Conservation (phyloP, 1,140 invertebrate species). For the Diorhabda carinulata region DNA sequence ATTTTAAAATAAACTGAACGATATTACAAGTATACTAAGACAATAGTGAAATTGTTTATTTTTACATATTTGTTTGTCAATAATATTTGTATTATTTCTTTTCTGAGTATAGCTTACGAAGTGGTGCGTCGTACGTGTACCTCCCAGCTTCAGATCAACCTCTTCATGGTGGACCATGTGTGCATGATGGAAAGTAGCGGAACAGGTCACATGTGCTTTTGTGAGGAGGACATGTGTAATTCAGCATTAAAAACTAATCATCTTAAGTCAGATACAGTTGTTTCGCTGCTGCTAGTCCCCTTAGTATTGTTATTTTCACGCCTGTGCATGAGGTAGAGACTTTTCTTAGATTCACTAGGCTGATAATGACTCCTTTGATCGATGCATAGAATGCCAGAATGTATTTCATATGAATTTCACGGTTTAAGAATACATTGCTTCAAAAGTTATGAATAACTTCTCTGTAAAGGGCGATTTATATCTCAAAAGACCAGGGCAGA, state of each 20-base stretch:
- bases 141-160: slow-evolving; percentile 87
- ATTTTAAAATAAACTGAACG: too few relatives aligned
- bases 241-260: slow-evolving; percentile 36
- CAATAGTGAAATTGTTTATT: background rate
- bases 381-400: slow-evolving; percentile 1
- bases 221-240: slow-evolving; percentile 95
- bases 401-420: background rate
- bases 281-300: slow-evolving; percentile 19
- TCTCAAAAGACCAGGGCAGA: too few relatives aligned
- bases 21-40: too few relatives aligned
- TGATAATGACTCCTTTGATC: background rate
- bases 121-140: slow-evolving; percentile 86
- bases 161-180: slow-evolving; percentile 97
- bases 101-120: slow-evolving; percentile 66
- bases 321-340: slow-evolving; percentile 41
- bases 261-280: slow-evolving; percentile 11
- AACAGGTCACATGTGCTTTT: slow-evolving; percentile 96
- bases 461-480: too few relatives aligned
- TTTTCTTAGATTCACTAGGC: slow-evolving; percentile 9
- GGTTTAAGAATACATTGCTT: slow-evolving; percentile 11
- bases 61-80: background rate
- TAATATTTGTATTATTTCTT: slow-evolving; percentile 43
- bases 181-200: slow-evolving; percentile 97
- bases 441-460: background rate
- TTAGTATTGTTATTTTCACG: slow-evolving; percentile 36